These are phyloP conservation scores for Pycnonotus jocosus DNA, from an alignment of 2,113 vertebrate genomes.

Conservation along the genomic window DNA sequence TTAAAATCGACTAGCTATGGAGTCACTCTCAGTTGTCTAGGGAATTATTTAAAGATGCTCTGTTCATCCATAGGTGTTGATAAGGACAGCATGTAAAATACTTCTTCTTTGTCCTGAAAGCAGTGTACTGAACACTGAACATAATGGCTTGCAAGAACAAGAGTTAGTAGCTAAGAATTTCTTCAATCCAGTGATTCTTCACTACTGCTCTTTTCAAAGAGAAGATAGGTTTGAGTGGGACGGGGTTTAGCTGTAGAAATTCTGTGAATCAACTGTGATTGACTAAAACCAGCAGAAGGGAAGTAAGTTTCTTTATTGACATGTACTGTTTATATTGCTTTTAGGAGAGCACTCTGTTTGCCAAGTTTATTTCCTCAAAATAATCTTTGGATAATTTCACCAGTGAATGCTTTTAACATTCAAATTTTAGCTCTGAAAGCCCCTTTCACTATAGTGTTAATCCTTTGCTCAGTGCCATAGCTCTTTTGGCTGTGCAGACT, in stretches of 20 bases:
- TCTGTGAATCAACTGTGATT: neutral
- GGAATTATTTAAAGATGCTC: neutral
- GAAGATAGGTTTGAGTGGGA: neutral
- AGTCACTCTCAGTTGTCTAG: neutral
- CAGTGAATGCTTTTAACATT: neutral
- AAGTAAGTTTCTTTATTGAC: neutral
- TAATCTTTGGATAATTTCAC: neutral
- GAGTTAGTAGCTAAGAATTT: neutral
- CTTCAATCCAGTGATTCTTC: neutral
- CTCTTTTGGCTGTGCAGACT: neutral
- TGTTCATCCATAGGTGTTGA: neutral
- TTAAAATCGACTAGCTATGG: neutral
- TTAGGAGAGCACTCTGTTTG: neutral
- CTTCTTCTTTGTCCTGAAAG: neutral
- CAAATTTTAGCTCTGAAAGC: neutral
- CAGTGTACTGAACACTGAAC: neutral
- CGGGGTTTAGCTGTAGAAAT: neutral
- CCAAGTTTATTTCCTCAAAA: neutral
- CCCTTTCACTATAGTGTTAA: neutral
- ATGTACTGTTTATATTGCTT: neutral
- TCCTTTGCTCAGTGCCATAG: fast-evolving
- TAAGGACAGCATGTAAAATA: neutral
- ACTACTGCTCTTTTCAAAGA: neutral
- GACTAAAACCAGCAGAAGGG: neutral
- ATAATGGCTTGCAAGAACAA: neutral